phyloP scores from a whole-genome alignment of 2,797 vertebrate species.

The Chelonia mydas region DNA sequence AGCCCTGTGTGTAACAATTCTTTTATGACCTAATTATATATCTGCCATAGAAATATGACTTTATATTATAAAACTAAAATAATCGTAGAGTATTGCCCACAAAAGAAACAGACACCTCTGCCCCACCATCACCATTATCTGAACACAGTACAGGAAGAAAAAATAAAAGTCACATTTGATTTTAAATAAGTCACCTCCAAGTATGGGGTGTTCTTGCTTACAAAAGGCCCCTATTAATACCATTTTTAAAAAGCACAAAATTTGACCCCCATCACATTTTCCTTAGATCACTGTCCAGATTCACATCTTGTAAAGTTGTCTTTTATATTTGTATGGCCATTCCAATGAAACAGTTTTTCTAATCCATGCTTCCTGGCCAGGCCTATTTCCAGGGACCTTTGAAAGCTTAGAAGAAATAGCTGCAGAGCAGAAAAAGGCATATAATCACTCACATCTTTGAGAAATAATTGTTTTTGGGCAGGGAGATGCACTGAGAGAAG shows the following conservation, averaged over 20 bases:
- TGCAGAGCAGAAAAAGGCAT: background rate
- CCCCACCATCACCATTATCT: background rate
- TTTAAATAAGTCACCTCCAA: conserved; percentile 18
- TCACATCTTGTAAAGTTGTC: conserved; percentile 67
- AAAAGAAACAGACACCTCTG: background rate
- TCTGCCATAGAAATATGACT: background rate
- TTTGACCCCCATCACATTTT: conserved; percentile 58
- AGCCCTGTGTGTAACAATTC: background rate
- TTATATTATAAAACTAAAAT: background rate
- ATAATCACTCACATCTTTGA: background rate
- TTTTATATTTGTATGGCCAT: conserved; percentile 69
- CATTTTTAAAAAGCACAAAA: conserved; percentile 44
- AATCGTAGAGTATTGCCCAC: background rate
- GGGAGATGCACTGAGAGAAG: background rate
- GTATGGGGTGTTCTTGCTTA: background rate
- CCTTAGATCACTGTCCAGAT: conserved; percentile 56
- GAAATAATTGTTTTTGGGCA: background rate
- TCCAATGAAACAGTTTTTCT: conserved; percentile 55
- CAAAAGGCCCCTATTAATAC: conserved; percentile 53
- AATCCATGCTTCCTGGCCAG: conserved; percentile 42
- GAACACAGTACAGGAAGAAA: background rate
- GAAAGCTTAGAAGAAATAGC: background rate
- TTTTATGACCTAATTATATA: background rate
- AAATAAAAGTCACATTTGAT: conserved; percentile 11
- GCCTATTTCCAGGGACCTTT: background rate